These are phyloP conservation scores for Caenorhabditis latens DNA, from an alignment of 1,140 invertebrate genomes.

Conservation along the genomic window DNA sequence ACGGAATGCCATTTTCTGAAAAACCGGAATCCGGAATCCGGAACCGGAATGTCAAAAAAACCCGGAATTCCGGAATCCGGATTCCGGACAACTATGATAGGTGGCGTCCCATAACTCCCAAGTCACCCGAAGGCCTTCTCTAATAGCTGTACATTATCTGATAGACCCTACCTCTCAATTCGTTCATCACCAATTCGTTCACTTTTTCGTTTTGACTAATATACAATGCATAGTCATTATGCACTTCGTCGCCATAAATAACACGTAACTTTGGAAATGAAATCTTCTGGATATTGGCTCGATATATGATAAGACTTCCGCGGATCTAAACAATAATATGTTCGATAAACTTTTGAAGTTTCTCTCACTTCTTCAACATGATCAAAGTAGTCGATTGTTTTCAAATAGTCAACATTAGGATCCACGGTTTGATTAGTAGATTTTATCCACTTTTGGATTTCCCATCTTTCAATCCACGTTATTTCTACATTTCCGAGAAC, in stretches of 20 bases:
- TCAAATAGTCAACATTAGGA: neutral
- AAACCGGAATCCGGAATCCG: no score
- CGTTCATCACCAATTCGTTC: slow-evolving; percentile 16
- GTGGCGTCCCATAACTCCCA: no score
- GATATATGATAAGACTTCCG: slow-evolving; percentile 32
- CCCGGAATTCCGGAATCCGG: no score
- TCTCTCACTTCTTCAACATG: neutral
- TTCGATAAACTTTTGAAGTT: neutral
- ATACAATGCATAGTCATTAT: slow-evolving; percentile 7
- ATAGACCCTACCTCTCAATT: neutral
- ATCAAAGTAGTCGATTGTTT: slow-evolving; percentile 26
- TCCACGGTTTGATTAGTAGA: neutral
- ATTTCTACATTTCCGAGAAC: slow-evolving; percentile 33
- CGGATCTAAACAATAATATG: neutral
- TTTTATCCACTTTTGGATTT: slow-evolving; percentile 10
- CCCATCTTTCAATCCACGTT: neutral
- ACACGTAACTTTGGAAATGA: slow-evolving; percentile 21
- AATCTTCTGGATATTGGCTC: slow-evolving; percentile 27
- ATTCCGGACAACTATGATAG: no score
- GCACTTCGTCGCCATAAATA: slow-evolving; percentile 25
- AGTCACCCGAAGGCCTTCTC: no score
- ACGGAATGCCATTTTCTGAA: no score
- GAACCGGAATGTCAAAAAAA: no score
- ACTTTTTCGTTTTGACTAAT: slow-evolving; percentile 35
- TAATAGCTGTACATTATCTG: no score